Evolutionary conservation across 2,113 vertebrate genomes (phyloP), one percentile per base, ranked within the genome.

Genomic region (Siphamia tubifer): DNA sequence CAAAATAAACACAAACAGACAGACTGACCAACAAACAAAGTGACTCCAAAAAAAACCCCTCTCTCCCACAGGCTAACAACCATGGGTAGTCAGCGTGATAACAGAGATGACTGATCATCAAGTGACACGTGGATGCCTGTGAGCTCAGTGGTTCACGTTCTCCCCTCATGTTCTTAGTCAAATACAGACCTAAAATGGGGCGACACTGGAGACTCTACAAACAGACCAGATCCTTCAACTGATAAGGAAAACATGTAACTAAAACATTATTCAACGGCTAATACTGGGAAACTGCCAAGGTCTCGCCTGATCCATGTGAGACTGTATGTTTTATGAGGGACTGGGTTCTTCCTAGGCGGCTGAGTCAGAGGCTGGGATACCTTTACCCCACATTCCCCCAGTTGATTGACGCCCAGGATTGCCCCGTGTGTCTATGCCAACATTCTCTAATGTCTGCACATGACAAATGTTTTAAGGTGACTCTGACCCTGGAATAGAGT

Each of bases 321-420:
- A 7, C 1, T 32, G 9, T 5, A 2, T 16, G 19, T 16, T 60
- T 13, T 35, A 21, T 42, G 13, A 3, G 20, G 16, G 45, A 24
- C 8, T 5, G 4, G 6, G 2, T 2, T 32, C 53, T 9, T 48
- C 17, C 34, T 16, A 8, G 23, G 42, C 38, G 36, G 24, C n/a
- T 27, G 42, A 52, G 20, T 20, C 15, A 32, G 35, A 64, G 19
- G 42, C 39, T 39, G 10, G 19, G 55, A 8, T 16, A 13, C 82
- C 65, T 88, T 77, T 86, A 66, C 2, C 75, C 87, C 62, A 87
- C 73, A 86, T 86, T 88, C 64, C 47, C 13, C 6, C 25, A 48
- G 49, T 42, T 6, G 12, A 13, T 7, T 1, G 25, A 7, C 34
- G 35, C 20, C 45, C 31, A 34, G 12, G 35, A 36, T 16, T 3